These are phyloP conservation scores for Florisuga fusca DNA, from an alignment of 2,797 vertebrate species.

Conservation along the genomic window DNA sequence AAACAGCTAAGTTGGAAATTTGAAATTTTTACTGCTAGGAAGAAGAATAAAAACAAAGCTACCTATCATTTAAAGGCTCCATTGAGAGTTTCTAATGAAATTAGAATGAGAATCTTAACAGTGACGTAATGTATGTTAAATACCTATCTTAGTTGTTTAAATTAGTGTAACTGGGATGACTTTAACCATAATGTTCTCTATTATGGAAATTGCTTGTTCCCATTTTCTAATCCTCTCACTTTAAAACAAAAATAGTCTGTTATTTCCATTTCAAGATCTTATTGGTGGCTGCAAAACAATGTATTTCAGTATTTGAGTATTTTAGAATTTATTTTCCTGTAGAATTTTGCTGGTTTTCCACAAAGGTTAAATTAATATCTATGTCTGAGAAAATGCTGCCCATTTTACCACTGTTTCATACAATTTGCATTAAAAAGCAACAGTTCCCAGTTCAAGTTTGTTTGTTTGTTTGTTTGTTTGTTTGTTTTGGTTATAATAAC, in stretches of 20 bases:
- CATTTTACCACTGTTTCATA: not conserved
- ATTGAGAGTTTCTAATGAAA: slow-evolving; percentile 10
- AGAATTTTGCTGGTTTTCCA: not conserved
- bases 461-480: not conserved
- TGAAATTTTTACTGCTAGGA: not conserved
- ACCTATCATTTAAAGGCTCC: not conserved
- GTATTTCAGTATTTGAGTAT: not conserved
- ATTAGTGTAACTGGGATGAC: not conserved
- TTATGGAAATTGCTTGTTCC: not conserved
- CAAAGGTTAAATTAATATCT: not conserved
- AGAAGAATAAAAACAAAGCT: slow-evolving; percentile 1
- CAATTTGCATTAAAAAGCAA: not conserved
- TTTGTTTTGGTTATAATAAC: not conserved
- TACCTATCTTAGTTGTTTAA: not conserved
- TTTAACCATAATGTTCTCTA: not conserved
- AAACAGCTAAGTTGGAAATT: not conserved
- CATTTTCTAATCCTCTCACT: not conserved
- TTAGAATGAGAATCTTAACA: slow-evolving; percentile 9
- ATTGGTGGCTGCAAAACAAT: not conserved
- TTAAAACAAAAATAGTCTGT: not conserved
- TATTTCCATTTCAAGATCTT: not conserved
- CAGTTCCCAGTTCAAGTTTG: too few species aligned
- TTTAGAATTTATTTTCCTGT: not conserved
- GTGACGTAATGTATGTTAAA: not conserved
- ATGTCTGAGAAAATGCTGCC: not conserved